Conservation (phyloP, 2,797 vertebrate species). For the Myiothlypis coronata region DNA sequence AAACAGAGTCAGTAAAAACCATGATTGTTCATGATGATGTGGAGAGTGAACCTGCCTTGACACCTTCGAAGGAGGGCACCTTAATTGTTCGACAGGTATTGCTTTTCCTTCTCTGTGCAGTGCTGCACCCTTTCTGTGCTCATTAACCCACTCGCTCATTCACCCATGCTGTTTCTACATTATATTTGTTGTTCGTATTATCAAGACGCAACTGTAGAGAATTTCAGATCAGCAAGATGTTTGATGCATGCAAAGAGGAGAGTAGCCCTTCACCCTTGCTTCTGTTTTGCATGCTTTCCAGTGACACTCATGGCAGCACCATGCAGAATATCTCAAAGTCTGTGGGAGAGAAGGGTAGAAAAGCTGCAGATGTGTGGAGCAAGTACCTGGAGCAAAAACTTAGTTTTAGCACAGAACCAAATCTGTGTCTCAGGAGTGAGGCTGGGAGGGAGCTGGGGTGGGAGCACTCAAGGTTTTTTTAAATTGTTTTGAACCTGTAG, state of each 20-base stretch:
- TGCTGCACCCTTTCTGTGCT: constrained; percentile 58
- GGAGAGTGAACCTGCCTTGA: constrained; percentile 89
- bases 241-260: constrained; percentile 64
- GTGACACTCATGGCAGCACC: constrained; percentile 62
- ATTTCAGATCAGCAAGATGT: constrained; percentile 54
- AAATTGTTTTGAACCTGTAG: background rate
- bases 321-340: constrained; percentile 33
- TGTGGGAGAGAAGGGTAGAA: constrained; percentile 44
- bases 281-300: constrained; percentile 71
- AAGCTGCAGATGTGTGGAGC: constrained; percentile 7
- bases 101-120: constrained; percentile 13
- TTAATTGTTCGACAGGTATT: constrained; percentile 93
- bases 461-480: background rate
- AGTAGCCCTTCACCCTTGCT: constrained; percentile 54
- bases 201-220: constrained; percentile 48
- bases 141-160: constrained; percentile 77
- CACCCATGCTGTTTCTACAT: constrained; percentile 78
- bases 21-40: constrained; percentile 94
- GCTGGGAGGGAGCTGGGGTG: background rate
- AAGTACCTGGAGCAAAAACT: background rate
- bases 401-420: background rate
- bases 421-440: background rate
- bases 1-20: constrained; percentile 92
- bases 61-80: constrained; percentile 95
- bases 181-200: constrained; percentile 72